phyloP scores from a whole-genome alignment of 2,113 vertebrate species.

The Oreotrochilus melanogaster region DNA sequence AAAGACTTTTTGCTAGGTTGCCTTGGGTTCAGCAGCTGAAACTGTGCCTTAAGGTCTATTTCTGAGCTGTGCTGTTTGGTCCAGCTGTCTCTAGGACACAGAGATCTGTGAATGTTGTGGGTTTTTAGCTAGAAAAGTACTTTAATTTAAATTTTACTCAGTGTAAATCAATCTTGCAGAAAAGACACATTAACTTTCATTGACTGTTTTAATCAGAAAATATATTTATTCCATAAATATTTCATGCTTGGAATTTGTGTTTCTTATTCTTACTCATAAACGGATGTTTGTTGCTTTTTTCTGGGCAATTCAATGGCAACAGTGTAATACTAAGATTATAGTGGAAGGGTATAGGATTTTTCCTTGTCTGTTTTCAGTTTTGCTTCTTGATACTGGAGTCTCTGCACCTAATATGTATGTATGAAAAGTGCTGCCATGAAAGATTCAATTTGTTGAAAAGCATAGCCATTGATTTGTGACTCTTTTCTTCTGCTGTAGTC shows the following conservation, averaged over 20 bases:
- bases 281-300: background rate
- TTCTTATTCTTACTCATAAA: background rate
- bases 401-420: background rate
- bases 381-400: background rate
- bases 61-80: background rate
- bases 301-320: background rate
- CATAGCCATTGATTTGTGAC: constrained; percentile 42
- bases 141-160: background rate
- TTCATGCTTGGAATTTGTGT: background rate
- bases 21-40: background rate
- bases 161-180: background rate
- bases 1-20: background rate
- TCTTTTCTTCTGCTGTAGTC: background rate
- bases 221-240: background rate
- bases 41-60: background rate
- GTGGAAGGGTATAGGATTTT: background rate
- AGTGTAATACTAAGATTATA: background rate
- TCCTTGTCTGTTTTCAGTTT: background rate
- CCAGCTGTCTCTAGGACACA: background rate
- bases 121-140: background rate
- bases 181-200: background rate
- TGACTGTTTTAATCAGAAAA: background rate
- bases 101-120: background rate
- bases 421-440: background rate
- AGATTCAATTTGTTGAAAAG: constrained; percentile 58